phyloP scores from a whole-genome alignment of 2,797 vertebrate species.

The Ptychobarbus kaznakovi region DNA sequence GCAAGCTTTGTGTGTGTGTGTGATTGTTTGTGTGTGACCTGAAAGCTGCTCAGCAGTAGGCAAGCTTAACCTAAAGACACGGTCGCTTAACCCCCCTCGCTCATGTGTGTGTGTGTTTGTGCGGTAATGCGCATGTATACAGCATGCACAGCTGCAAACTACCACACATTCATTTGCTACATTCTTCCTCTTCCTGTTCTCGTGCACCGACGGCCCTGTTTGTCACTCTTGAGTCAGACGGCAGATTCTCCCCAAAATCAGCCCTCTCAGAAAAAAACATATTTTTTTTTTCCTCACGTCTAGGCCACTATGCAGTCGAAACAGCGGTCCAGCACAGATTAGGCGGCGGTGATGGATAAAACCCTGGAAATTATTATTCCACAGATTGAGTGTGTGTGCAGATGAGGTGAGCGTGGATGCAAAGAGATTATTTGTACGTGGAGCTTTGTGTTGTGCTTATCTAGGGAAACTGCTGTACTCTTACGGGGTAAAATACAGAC shows the following conservation, averaged over 20 bases:
- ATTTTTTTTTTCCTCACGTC: neutral
- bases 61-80: slow-evolving; percentile 37
- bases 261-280: slow-evolving; percentile 25
- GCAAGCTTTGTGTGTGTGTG: slow-evolving; percentile 34
- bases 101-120: slow-evolving; percentile 30
- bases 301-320: neutral
- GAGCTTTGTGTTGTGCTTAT: slow-evolving; percentile 23
- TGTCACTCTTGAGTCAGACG: neutral
- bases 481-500: neutral
- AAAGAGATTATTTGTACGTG: slow-evolving; percentile 26
- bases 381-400: slow-evolving; percentile 30
- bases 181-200: slow-evolving; percentile 61
- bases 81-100: slow-evolving; percentile 19
- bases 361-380: slow-evolving; percentile 30
- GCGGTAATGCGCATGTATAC: neutral
- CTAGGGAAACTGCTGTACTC: neutral
- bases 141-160: slow-evolving; percentile 57
- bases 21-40: slow-evolving; percentile 38
- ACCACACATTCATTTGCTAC: neutral
- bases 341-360: slow-evolving; percentile 44
- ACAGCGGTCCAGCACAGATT: slow-evolving; percentile 29
- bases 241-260: slow-evolving; percentile 31
- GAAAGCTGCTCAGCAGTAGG: slow-evolving; percentile 37
- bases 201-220: neutral
- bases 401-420: slow-evolving; percentile 41